A percentile compares a stretch with the other conserved stretches of the same genome.
These are phyloP conservation scores for Halocaridina rubra DNA, from an alignment of 2,888 invertebrate genomes.

Conservation along the genomic window DNA sequence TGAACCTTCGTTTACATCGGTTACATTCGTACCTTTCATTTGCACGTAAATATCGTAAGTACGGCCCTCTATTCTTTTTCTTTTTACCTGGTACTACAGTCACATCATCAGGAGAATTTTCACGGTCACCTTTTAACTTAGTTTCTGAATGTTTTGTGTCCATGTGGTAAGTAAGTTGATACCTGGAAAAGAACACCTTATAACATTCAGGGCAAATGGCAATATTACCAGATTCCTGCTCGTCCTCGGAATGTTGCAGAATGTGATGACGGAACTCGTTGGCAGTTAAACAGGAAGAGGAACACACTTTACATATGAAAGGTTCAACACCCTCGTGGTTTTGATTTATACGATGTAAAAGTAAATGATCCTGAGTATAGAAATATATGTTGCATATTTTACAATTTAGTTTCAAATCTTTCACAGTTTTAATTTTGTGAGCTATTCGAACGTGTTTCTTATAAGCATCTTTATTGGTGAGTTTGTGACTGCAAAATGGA, in stretches of 20 bases:
- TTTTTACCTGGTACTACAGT: conserved; percentile 15
- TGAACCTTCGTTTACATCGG: conserved; percentile 52
- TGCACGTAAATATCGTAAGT: conserved; percentile 47
- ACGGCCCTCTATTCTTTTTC: conserved; percentile 50
- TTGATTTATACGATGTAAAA: conserved; percentile 57
- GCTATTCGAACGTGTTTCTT: conserved; percentile 57
- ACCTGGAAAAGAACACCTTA: conserved; percentile 60
- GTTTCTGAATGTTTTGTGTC: conserved; percentile 36
- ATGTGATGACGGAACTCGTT: conserved; percentile 53
- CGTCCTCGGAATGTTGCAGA: conserved; percentile 54
- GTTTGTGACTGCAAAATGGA: conserved; percentile 38
- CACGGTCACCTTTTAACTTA: not conserved
- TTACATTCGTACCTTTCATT: conserved; percentile 54
- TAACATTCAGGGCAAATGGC: conserved; percentile 57
- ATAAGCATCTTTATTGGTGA: conserved; percentile 59
- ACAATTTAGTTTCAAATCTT: conserved; percentile 52
- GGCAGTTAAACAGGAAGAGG: conserved; percentile 25
- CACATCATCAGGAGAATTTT: not conserved
- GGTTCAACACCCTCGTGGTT: conserved; percentile 56
- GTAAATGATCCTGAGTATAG: conserved; percentile 55
- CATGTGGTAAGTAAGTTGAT: conserved; percentile 44
- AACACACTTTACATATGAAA: conserved; percentile 51
- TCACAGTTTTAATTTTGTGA: conserved; percentile 55
- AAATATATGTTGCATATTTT: conserved; percentile 54
- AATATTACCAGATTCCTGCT: conserved; percentile 50